Conservation (phyloP, 2,888 invertebrate genomes). For the Nephrotoma flavescens region DNA sequence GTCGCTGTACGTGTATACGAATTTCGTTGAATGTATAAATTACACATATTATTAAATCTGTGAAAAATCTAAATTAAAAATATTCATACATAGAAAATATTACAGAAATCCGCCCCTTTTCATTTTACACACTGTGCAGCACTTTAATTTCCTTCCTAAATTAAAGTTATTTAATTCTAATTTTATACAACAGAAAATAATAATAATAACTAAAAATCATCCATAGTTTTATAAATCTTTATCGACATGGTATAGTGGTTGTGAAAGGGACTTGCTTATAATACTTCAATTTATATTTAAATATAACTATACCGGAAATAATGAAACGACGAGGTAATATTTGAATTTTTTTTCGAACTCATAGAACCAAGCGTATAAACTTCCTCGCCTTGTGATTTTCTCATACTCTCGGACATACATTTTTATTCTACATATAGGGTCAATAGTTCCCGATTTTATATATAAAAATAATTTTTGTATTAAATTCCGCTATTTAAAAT, state of each 20-base stretch:
- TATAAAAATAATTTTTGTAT: not conserved
- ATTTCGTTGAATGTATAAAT: too few relatives aligned
- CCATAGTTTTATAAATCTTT: not conserved
- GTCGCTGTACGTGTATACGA: too few relatives aligned
- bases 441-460: not conserved
- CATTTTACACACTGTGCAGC: not conserved
- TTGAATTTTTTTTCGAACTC: not conserved
- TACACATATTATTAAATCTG: not conserved
- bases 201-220: not conserved
- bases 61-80: not conserved
- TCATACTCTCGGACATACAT: not conserved
- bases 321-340: not conserved
- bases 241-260: not conserved
- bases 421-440: not conserved
- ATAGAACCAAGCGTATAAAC: not conserved
- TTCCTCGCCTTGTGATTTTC: not conserved
- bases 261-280: not conserved
- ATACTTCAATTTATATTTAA: not conserved
- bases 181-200: not conserved
- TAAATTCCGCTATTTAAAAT: not conserved
- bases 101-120: not conserved
- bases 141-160: not conserved
- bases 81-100: not conserved
- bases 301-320: not conserved
- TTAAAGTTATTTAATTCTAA: not conserved